Evolutionary conservation across 2,113 vertebrate genomes (phyloP), one percentile per base, ranked within the genome.

Genomic region (Gnathonemus longibarbis): DNA sequence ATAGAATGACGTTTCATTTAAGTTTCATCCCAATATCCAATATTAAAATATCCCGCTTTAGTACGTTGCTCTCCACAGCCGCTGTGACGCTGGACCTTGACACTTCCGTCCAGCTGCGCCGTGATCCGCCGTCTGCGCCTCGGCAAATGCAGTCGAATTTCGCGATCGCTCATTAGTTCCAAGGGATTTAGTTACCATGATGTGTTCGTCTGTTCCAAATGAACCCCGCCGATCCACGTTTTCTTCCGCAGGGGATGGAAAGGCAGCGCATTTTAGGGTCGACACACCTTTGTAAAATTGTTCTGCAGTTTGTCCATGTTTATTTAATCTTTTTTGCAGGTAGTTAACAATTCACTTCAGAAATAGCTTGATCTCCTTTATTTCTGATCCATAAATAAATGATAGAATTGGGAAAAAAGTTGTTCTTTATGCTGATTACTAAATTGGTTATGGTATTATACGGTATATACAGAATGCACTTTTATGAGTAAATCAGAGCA

Each of bases 321-420:
- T 39, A 39, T 49, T 27, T 49, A 86, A 49, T 49, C 13, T 50
- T 50, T 49, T 87, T 50, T 53, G n/a, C 31, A 53, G 49, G 49
- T 87, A 42, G 50, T 87, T 87, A 87, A 53, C 52, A 45, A 62
- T 88, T 62, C 85, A 62, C 35, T 88, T 62, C 87, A 62, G 52
- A 88, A 58, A 88, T 66, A 45, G 87, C 56, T 88, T 66, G 21
- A n/a, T 88, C n/a, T 46, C 27, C 56, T 62, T 88, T 66, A 45
- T 88, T 88, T 88, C 48, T 45, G 56, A 62, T 46, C 39, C 27
- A 42, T 58, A 62, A 88, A 88, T 88, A 88, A 88, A 62, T 88
- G 4, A 88, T 19, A 66, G 21, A 87, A 35, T 21, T 31, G 50
- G 35, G 35, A 58, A 87, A 87, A 35, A 87, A 87, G n/a, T n/a